phyloP scores from a whole-genome alignment of 2,113 vertebrate species.

The Psophia crepitans region DNA sequence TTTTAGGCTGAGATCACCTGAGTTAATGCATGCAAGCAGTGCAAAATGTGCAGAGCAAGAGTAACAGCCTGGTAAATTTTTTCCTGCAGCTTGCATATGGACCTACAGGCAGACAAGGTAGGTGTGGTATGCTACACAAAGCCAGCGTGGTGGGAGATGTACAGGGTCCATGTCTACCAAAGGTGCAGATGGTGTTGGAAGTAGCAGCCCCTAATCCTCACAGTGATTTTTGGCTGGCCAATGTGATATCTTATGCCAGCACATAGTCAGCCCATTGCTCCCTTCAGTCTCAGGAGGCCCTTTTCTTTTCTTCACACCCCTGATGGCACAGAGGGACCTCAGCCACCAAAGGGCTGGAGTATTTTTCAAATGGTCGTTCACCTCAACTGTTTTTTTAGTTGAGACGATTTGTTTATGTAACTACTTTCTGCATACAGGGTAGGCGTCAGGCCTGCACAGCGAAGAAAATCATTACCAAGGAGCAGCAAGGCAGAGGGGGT shows the following conservation, averaged over 20 bases:
- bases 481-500: fast-evolving
- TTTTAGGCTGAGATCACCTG: background rate
- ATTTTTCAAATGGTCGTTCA: background rate
- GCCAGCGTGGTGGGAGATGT: background rate
- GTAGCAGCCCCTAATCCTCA: background rate
- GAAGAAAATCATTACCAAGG: background rate
- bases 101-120: background rate
- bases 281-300: background rate
- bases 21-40: background rate
- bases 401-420: background rate
- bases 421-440: background rate
- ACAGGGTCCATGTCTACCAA: background rate
- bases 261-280: background rate
- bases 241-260: background rate
- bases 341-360: background rate
- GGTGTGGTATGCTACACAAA: background rate
- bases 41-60: background rate
- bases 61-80: background rate
- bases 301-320: background rate
- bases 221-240: background rate
- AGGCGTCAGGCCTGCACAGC: background rate
- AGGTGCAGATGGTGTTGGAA: background rate
- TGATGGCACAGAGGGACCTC: background rate
- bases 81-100: background rate
- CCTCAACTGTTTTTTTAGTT: background rate